These are phyloP conservation scores for Nanorana parkeri DNA, from an alignment of 2,113 vertebrate genomes.

Conservation along the genomic window DNA sequence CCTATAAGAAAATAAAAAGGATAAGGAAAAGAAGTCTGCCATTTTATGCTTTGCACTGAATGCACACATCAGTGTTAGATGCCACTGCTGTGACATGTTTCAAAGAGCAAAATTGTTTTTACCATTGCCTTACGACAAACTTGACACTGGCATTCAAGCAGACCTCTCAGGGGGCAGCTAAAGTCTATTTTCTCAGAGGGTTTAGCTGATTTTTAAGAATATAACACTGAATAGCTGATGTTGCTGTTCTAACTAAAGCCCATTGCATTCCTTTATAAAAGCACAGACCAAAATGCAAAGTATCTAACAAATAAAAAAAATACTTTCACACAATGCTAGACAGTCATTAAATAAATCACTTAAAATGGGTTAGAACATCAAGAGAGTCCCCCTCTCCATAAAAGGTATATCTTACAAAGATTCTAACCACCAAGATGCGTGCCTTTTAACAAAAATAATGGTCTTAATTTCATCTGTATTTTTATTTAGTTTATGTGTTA, in stretches of 20 bases:
- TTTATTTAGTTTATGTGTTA: no score
- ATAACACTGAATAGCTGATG: conserved; percentile 29
- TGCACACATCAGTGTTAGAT: conserved; percentile 60
- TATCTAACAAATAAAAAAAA: neutral
- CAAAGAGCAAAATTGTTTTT: conserved; percentile 58
- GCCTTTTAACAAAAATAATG: no score
- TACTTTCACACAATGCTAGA: no score
- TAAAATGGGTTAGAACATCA: no score
- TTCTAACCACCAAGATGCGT: no score
- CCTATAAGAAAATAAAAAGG: conserved; percentile 35
- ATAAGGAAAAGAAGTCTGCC: conserved; percentile 52
- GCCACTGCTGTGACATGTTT: conserved; percentile 55
- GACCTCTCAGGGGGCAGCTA: conserved; percentile 54
- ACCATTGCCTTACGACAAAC: conserved; percentile 50
- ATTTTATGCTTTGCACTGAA: conserved; percentile 55
- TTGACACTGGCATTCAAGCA: conserved; percentile 61
- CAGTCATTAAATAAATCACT: no score
- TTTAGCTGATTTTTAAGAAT: conserved; percentile 48
- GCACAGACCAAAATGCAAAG: neutral
- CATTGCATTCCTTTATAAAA: neutral
- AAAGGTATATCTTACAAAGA: no score
- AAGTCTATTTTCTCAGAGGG: conserved; percentile 43
- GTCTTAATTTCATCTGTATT: no score
- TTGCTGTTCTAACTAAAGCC: conserved; percentile 2
- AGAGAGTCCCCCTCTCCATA: no score